Percentiles rank a stretch among this genome's conserved stretches.
Evolutionary conservation across 2,113 vertebrate genomes (phyloP).

Genomic region (Turdus rufiventris): DNA sequence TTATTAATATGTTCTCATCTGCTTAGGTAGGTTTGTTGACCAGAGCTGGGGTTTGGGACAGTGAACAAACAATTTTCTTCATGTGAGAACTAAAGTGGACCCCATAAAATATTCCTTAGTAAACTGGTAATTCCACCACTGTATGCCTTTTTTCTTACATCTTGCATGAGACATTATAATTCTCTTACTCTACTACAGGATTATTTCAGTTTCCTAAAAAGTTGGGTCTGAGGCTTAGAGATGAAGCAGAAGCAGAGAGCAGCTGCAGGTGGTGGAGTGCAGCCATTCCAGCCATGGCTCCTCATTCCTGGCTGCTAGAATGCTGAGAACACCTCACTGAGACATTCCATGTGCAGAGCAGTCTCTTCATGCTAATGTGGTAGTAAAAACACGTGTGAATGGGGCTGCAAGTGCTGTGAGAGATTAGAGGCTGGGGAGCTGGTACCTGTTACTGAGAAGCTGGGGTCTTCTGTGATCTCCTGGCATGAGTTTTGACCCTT

Average conservation of each 20-base stretch:
- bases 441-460: not conserved
- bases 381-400: not conserved
- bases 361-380: rapidly evolving
- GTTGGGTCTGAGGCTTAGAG: not conserved
- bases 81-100: not conserved
- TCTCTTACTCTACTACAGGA: not conserved
- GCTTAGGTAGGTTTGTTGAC: not conserved
- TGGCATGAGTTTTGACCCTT: not conserved
- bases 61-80: not conserved
- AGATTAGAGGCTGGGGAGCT: not conserved
- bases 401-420: not conserved
- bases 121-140: not conserved
- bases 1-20: not conserved
- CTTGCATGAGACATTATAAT: not conserved
- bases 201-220: not conserved
- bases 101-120: not conserved
- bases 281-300: rapidly evolving
- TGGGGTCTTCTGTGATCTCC: not conserved
- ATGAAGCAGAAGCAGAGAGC: not conserved
- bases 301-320: not conserved
- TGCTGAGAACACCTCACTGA: not conserved
- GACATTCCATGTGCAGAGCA: not conserved
- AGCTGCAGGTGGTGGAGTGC: not conserved
- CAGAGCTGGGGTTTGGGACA: not conserved
- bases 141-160: not conserved